Conservation (phyloP, 2,797 vertebrate species). For the Acropternis orthonyx region DNA sequence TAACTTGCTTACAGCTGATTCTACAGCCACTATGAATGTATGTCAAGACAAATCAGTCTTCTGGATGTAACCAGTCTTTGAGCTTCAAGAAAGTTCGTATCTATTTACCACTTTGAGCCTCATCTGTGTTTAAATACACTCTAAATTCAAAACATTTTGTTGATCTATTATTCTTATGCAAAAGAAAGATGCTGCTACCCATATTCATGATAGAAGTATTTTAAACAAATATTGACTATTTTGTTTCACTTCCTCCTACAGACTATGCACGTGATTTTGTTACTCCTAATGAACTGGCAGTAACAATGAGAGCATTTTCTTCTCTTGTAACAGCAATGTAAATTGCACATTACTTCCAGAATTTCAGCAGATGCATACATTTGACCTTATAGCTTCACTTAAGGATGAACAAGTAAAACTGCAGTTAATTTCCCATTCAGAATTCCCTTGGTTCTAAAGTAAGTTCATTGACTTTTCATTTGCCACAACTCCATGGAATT, state of each 20-base stretch:
- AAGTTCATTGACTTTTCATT: neutral
- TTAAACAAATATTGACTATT: neutral
- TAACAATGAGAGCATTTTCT: neutral
- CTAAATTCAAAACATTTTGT: neutral
- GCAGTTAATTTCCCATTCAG: neutral
- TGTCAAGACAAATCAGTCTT: neutral
- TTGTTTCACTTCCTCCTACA: neutral
- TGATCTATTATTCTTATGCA: neutral
- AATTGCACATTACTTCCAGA: neutral
- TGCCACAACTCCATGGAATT: neutral
- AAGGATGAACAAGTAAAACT: neutral
- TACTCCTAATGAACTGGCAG: neutral
- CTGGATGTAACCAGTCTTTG: neutral
- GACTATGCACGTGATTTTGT: neutral
- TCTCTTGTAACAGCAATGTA: neutral
- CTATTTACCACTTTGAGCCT: neutral
- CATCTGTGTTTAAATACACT: neutral
- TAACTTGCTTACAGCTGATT: neutral
- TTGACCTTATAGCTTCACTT: neutral
- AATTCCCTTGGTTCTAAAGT: neutral
- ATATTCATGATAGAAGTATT: neutral
- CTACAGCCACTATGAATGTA: neutral
- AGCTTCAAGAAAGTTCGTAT: neutral
- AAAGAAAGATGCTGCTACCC: neutral
- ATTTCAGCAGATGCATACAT: neutral